phyloP scores from a whole-genome alignment of 2,888 invertebrate species.

The Pollenia labialis region DNA sequence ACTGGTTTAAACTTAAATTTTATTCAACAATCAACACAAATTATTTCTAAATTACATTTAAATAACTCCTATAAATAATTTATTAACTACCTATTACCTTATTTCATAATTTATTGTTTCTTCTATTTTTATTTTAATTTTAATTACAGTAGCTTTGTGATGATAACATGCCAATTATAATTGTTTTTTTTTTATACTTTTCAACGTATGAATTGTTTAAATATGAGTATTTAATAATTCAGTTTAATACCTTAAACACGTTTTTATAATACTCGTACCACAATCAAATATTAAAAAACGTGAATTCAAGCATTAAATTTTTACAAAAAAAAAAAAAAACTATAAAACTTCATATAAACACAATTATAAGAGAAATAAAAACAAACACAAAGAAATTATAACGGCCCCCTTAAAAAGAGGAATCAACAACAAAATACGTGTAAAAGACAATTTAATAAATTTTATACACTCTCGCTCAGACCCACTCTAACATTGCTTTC shows the following conservation, averaged over 20 bases:
- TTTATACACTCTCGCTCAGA: not conserved
- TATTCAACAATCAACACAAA: no score
- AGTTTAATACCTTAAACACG: constrained; percentile 50
- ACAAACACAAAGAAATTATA: not conserved
- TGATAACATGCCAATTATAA: not conserved
- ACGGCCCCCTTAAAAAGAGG: not conserved
- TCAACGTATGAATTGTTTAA: not conserved
- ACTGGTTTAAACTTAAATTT: not conserved
- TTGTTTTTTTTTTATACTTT: not conserved
- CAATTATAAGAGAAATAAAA: constrained; percentile 13
- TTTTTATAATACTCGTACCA: constrained; percentile 12
- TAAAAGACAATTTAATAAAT: not conserved
- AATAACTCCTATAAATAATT: not conserved
- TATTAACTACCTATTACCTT: not conserved
- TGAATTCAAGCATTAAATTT: constrained; percentile 49
- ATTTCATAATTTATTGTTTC: not conserved
- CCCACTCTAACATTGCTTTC: not conserved
- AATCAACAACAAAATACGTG: not conserved
- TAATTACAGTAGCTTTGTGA: constrained; percentile 9
- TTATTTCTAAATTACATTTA: no score
- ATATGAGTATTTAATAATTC: constrained; percentile 29
- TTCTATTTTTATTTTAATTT: constrained; percentile 2
- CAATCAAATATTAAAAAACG: constrained; percentile 27
- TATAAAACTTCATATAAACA: constrained; percentile 27
- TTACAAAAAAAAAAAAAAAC: constrained; percentile 23